Evolutionary conservation across 2,888 invertebrate species (phyloP), one percentile per base, ranked within the genome.

Genomic region (Metacarcinus magister): DNA sequence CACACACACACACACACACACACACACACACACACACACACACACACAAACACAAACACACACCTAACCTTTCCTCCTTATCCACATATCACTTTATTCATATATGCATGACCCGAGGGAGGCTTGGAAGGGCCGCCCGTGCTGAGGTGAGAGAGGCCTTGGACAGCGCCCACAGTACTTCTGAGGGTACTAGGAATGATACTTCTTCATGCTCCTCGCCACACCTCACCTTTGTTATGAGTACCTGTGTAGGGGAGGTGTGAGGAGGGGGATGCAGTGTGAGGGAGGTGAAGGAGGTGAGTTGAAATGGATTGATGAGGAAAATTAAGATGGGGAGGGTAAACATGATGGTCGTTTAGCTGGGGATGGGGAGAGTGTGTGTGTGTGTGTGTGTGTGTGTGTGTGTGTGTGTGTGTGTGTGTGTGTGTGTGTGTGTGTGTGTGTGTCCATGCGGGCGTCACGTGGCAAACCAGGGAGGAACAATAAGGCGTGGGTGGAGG

Each of bases 11-110:
- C 60, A 60, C 60, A 60, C 60, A 60, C 60, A 60, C 60, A 60
- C 60, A 60, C 60, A 60, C 60, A 60, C 60, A 60, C 60, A 60
- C 60, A 60, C 60, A 60, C 60, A 67, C 67, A 67, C 67, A n/a
- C 54, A n/a, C 67, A 67, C 23, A 67, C n/a, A 67, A 10, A 54
- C 54, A 54, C 54, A 54, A 10, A 54, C 54, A 54, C 54, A 54
- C 54, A 67, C 67, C 19, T n/a, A 67, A 1, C 5, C 32, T 32
- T 8, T 0, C 82, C 32, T 8, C 32, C 82, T 8, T 8, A 32
- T 8, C 2, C 82, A 82, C 82, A 8, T 8, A 5, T 19, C 67
- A 1, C 1, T 67, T 5, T 67, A 67, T 13, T 32, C 82, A 82
- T 32, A 10, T 82, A 82, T 32, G 82, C 32, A 28, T 82, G 32